Evolutionary conservation across 2,888 invertebrate genomes (phyloP), one percentile per base, ranked within the genome.

Genomic region (Mystacides longicornis): DNA sequence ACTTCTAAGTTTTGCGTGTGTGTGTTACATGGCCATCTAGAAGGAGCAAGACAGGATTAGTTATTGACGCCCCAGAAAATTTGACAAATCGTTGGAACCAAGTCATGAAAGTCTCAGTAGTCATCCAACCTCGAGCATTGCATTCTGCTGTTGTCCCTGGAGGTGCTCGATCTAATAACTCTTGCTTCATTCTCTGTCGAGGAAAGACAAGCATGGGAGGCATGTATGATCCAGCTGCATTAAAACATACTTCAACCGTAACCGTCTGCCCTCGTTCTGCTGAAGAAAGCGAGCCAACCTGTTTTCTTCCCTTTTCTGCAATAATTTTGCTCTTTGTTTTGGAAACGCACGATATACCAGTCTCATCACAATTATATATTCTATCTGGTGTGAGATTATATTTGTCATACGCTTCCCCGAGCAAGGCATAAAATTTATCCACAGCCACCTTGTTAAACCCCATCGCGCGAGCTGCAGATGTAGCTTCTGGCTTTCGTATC

Each of bases 351-450:
- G 47, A 47, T 9, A 47, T 47, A 20, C 47, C 47, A 4, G 47
- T 47, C 21, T 47, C 47, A 18, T 47, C 47, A n/a, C 47, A 47
- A 18, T 47, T 47, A 47, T 47, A 47, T 9, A 47, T 21, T 7
- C 47, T 16, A 31, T 31, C 9, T 4, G 21, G 20, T 9, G 11
- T 21, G 5, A 47, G 20, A 5, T 3, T 9, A 18, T 47, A 18
- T 16, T 47, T 18, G 31, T 49, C 27, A 2, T 31, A 16, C 16
- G 20, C 49, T 27, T 27, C 16, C 1, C 23, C 18, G 4, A 49
- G 7, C 9, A 49, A 3, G 16, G 14, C 31, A 9, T 2, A 31
- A 16, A 27, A 4, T 4, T 4, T 18, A 2, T 27, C 27, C 5
- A 27, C 27, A 27, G 11, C 27, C 11, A 11, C 7, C 27, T 27